Conservation (phyloP, 2,113 vertebrate genomes). For the Formicarius rufipectus region DNA sequence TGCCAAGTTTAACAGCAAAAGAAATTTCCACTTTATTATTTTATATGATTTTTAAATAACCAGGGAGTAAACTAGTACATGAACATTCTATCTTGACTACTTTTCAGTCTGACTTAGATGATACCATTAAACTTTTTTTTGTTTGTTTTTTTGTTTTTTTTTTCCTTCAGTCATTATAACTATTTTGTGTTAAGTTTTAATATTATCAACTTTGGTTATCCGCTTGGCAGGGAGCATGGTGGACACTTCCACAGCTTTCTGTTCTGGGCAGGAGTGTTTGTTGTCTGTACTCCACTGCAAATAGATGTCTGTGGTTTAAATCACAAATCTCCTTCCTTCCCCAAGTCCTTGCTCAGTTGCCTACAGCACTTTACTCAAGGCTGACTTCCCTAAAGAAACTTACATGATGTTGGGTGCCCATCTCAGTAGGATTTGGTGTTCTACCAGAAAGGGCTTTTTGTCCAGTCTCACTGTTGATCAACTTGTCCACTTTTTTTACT, state of each 20-base stretch:
- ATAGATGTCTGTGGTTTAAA: neutral
- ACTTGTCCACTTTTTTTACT: neutral
- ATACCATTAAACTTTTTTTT: neutral
- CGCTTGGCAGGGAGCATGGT: neutral
- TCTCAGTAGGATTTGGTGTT: neutral
- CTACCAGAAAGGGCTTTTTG: neutral
- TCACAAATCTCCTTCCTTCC: neutral
- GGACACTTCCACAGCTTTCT: neutral
- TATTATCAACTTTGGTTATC: neutral
- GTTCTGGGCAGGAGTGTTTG: neutral
- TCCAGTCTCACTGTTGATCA: neutral
- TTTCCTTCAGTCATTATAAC: neutral
- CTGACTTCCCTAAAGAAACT: neutral
- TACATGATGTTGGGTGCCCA: neutral
- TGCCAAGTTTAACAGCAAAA: neutral
- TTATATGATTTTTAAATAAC: neutral
- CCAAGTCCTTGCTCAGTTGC: neutral
- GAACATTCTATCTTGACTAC: neutral
- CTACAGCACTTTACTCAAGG: neutral
- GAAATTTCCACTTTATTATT: neutral
- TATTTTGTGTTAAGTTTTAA: neutral
- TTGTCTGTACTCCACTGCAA: accelerated
- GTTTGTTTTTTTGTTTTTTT: too few relatives aligned
- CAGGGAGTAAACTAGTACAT: neutral
- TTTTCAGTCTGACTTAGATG: neutral